Conservation (phyloP, 2,113 vertebrate species). For the Coptodon bakossiorum region DNA sequence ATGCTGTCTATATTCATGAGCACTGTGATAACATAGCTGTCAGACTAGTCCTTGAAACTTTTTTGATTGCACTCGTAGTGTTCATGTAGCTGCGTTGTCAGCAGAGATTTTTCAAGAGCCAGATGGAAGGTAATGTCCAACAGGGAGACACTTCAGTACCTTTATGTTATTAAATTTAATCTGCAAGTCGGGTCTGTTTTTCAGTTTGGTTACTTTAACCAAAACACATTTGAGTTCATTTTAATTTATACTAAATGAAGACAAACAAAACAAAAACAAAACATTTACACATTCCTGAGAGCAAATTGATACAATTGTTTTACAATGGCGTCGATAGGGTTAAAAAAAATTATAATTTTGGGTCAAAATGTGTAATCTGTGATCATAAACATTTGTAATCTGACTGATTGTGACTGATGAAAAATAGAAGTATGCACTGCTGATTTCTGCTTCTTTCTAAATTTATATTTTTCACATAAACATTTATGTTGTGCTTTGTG, state of each 20-base stretch:
- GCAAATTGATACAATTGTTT: background rate
- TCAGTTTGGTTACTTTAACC: background rate
- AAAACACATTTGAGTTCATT: background rate
- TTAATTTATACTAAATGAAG: background rate
- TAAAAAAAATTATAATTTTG: rapidly evolving
- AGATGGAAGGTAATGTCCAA: background rate
- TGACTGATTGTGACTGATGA: background rate
- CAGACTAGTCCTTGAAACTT: constrained; percentile 2
- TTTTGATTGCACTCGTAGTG: background rate
- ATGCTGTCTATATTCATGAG: constrained; percentile 45
- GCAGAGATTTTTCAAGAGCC: background rate
- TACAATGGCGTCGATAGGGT: background rate
- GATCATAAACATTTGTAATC: background rate
- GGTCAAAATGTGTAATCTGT: background rate
- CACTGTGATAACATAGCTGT: constrained; percentile 6
- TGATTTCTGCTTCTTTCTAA: background rate
- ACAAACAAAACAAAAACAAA: background rate
- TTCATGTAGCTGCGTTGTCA: background rate
- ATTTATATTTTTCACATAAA: background rate
- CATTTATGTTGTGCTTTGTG: background rate
- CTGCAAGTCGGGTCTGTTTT: background rate
- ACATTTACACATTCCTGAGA: background rate
- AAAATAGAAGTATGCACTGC: background rate
- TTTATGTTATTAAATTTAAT: background rate
- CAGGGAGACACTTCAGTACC: background rate